Percentiles rank a stretch among this genome's conserved stretches.
phyloP scores from a whole-genome alignment of 2,797 vertebrate genomes.

The Crocidura indochinensis region DNA sequence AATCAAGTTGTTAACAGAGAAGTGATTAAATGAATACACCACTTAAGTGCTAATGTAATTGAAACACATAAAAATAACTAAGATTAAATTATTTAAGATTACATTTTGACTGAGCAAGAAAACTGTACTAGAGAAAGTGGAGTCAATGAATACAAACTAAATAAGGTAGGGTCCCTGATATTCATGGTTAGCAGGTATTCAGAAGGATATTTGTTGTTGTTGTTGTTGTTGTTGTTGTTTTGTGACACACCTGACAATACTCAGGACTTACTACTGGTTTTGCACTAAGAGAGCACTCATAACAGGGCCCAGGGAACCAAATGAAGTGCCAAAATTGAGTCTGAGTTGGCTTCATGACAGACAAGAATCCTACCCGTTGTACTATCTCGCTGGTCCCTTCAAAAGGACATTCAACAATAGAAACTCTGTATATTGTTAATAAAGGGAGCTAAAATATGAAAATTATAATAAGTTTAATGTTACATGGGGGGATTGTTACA shows the following conservation, averaged over 20 bases:
- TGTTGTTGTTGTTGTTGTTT: too few relatives aligned
- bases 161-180: background rate
- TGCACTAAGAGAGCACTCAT: too few relatives aligned
- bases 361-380: too few relatives aligned
- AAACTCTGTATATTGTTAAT: conserved; percentile 29
- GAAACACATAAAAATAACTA: background rate
- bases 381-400: too few relatives aligned
- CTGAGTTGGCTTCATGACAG: too few relatives aligned
- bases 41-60: background rate
- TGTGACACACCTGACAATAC: too few relatives aligned
- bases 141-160: background rate
- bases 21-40: conserved; percentile 6
- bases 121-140: background rate
- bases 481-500: too few relatives aligned
- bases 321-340: too few relatives aligned
- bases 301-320: too few relatives aligned
- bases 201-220: background rate
- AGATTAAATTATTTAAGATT: too few relatives aligned
- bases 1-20: conserved; percentile 1
- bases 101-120: too few relatives aligned
- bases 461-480: background rate
- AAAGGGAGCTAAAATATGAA: background rate
- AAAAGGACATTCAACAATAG: background rate
- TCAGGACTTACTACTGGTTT: too few relatives aligned
- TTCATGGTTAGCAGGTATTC: background rate